Base-by-base conservation (phyloP, 2,797 vertebrate genomes). In the Aplochiton taeniatus region DNA sequence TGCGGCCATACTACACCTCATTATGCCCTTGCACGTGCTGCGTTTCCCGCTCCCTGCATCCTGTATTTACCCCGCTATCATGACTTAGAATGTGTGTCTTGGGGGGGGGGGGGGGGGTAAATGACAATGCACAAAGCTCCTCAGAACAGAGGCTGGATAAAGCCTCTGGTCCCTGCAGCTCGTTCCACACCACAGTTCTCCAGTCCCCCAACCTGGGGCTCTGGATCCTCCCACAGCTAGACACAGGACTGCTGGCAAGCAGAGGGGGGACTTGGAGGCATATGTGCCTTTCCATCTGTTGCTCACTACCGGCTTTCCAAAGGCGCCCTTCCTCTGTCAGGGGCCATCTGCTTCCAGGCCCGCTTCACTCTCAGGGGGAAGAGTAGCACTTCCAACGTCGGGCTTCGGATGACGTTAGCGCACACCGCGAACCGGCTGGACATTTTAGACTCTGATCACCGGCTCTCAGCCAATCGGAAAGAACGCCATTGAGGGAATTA, bases 201-300 rank as follows among this genome's bases (percentile, higher is more conserved):
- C 66, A 59, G 77, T 81, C 78, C 76, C 81, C 78, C 69, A 85
- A 87, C 86, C 84, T 85, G 83, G 86, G 84, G 79, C 79, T 70
- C 84, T 80, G 75, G 78, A 85, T 88, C 87, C 89, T 88, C 84
- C 84, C 76, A 87, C 85, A 90, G 89, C 81, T 85, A 87, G 83
- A 91, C 88, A 87, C 85, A 82, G 89, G 90, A 90, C 83, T 91
- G 85, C 89, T 93, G 93, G 91, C 91, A 90, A 78, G 86, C 88
- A 79, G 72, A 79, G 72, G 81, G 83, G 88, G 83, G 88, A 88
- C 86, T 90, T 83, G 86, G 86, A 89, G 89, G 87, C 88, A 88
- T 91, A 91, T 91, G 88, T 74, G 82, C 66, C 78, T 85, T 87
- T 88, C 91, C 91, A 92, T 92, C 91, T 92, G 91, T 91, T 91